phyloP scores from a whole-genome alignment of 1,140 invertebrate species.

The Musca domestica region DNA sequence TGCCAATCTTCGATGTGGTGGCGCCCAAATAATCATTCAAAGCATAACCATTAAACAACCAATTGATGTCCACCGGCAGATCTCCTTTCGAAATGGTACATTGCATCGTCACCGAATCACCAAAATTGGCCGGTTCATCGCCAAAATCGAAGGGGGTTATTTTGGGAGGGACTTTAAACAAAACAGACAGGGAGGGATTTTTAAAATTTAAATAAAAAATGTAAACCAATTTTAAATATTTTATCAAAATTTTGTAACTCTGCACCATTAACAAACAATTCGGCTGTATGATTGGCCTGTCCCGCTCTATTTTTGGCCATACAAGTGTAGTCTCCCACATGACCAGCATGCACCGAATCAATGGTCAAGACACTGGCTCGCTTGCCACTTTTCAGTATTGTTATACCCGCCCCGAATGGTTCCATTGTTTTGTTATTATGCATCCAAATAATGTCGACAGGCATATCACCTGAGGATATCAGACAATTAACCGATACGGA shows the following conservation, averaged over 20 bases:
- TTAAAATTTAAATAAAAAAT: not conserved
- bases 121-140: slow-evolving; percentile 68
- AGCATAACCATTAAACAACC: slow-evolving; percentile 65
- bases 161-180: slow-evolving; percentile 60
- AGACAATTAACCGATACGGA: slow-evolving; percentile 66
- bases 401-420: slow-evolving; percentile 40
- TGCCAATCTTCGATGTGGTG: slow-evolving; percentile 68
- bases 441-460: slow-evolving; percentile 63
- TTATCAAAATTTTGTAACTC: slow-evolving; percentile 8
- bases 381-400: slow-evolving; percentile 55
- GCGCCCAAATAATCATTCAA: slow-evolving; percentile 66
- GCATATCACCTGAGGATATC: slow-evolving; percentile 65
- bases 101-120: slow-evolving; percentile 66
- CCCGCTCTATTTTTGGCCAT: slow-evolving; percentile 62
- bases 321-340: slow-evolving; percentile 69
- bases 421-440: slow-evolving; percentile 54
- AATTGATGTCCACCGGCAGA: slow-evolving; percentile 67
- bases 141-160: slow-evolving; percentile 67
- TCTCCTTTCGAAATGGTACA: slow-evolving; percentile 71
- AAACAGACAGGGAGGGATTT: not conserved
- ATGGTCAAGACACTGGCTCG: slow-evolving; percentile 57
- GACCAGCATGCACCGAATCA: slow-evolving; percentile 60
- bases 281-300: slow-evolving; percentile 56
- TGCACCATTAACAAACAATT: slow-evolving; percentile 61
- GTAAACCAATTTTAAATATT: slow-evolving; percentile 6